Evolutionary conservation across 2,797 vertebrate species (phyloP).

Genomic region (Chiloscyllium punctatum): DNA sequence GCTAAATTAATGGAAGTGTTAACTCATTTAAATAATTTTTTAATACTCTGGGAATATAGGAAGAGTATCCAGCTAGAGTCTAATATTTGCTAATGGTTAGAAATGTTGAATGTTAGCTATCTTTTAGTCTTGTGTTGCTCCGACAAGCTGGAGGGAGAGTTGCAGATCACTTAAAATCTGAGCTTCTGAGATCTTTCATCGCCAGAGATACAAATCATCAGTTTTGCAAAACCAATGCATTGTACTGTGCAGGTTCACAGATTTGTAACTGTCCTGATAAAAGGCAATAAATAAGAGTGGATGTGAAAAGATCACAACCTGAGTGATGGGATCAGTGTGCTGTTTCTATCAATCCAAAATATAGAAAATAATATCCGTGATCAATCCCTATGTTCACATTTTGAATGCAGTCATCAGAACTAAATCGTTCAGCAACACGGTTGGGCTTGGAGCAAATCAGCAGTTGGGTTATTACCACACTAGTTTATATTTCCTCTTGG

Average conservation of each 20-base stretch:
- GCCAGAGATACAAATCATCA: not conserved
- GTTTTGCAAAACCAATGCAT: not conserved
- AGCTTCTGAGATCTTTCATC: not conserved
- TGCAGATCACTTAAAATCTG: not conserved
- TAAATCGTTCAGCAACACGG: no score
- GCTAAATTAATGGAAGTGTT: not conserved
- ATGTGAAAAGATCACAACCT: not conserved
- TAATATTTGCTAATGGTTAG: not conserved
- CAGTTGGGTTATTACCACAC: not conserved
- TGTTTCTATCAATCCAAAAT: not conserved
- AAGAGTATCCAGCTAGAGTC: not conserved
- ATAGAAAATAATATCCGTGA: no score
- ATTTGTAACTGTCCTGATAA: not conserved
- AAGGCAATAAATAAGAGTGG: not conserved
- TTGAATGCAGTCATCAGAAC: not conserved
- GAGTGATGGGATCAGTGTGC: not conserved
- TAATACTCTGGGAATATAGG: not conserved
- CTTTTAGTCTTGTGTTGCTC: not conserved
- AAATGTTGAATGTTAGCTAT: not conserved
- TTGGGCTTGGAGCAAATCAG: not conserved
- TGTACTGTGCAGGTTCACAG: not conserved
- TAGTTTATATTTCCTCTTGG: not conserved
- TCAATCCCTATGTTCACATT: not conserved
- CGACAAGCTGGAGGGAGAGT: not conserved
- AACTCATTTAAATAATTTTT: not conserved